Evolutionary conservation across 2,797 vertebrate species (phyloP), one percentile per base, ranked within the genome.

Genomic region (Cryptoprocta ferox): DNA sequence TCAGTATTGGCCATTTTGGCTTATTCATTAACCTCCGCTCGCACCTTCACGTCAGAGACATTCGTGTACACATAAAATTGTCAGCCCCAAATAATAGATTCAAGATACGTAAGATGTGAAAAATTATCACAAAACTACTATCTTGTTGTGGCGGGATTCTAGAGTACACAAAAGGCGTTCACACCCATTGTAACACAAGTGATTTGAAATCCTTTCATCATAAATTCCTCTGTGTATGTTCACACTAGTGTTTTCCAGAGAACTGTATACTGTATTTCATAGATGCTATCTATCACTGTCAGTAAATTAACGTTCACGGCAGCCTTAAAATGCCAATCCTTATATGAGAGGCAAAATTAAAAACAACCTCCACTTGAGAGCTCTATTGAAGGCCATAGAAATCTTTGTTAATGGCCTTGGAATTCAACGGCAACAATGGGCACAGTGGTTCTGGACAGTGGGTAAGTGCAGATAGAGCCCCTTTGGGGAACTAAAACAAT

Each of bases 301-400:
- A 61, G 39, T 61, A 92, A 93, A 35, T 70, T 96, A 2, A 53
- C 56, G 73, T 92, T 28, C 61, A 89, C 15, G 50, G 56, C 37
- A 94, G 73, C 70, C 66, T 96, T 96, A 42, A 97, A 92, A 91
- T 56, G 59, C 4, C 0, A 1, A 45, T 45, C 66, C 94, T 90
- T 35, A 91, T 32, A 66, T 68, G 56, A 63, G 92, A 85, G 35
- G 19, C 45, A 80, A 97, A 97, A 91, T 90, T 66, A 92, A 94
- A 86, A 94, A 89, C 21, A 96, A 96, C 14, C 66, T 21, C 3
- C 6, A 93, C 61, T 18, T 75, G 42, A 97, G 75, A 98, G 76
- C 83, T 75, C 85, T 66, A 18, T 6, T 96, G 81, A 59, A 94
- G 61, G 37, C 37, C 79, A 96, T 92, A 86, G 93, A 97, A 98